phyloP scores from a whole-genome alignment of 2,113 vertebrate species.

The Sturnira hondurensis region DNA sequence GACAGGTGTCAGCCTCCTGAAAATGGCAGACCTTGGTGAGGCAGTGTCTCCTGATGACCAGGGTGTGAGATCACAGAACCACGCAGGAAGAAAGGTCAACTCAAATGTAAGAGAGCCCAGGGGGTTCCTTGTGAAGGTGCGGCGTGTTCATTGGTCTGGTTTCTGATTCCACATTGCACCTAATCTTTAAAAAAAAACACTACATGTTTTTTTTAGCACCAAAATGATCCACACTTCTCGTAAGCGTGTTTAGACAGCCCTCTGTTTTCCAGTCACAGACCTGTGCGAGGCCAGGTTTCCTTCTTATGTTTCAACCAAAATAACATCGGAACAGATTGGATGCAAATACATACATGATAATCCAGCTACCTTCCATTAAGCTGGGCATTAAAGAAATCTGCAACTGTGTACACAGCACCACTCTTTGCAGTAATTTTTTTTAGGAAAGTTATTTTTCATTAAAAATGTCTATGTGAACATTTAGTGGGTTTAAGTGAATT shows the following conservation, averaged over 20 bases:
- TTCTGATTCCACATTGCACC: no score
- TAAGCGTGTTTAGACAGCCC: neutral
- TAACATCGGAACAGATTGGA: neutral
- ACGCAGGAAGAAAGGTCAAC: accelerated
- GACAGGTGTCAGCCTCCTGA: no score
- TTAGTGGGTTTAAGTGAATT: neutral
- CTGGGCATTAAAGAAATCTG: neutral
- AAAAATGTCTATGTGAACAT: neutral
- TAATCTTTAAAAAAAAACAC: no score
- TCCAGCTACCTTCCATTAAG: neutral
- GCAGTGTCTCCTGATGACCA: no score
- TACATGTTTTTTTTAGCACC: neutral
- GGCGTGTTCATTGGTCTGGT: neutral
- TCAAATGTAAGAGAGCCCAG: neutral
- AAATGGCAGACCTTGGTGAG: neutral
- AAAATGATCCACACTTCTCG: neutral
- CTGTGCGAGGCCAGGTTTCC: neutral
- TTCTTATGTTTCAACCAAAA: neutral
- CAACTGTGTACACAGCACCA: neutral
- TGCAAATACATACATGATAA: neutral
- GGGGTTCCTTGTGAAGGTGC: neutral
- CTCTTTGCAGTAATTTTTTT: neutral
- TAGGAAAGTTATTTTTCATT: neutral
- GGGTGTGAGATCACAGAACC: neutral
- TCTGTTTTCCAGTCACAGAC: neutral